Conservation (phyloP, 2,113 vertebrate genomes). For the Cottus gobio region DNA sequence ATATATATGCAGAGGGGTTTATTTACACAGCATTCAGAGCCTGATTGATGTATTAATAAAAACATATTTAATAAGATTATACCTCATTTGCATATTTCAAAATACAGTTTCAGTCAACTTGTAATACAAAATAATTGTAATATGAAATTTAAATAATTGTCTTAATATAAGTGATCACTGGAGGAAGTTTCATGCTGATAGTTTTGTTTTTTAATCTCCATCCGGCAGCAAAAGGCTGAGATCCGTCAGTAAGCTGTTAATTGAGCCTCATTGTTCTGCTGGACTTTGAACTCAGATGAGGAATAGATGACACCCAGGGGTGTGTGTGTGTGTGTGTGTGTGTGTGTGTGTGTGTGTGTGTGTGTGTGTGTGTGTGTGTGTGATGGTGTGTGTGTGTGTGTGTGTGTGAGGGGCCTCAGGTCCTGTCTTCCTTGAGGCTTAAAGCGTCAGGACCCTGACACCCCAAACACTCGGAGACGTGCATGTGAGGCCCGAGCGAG, state of each 20-base stretch:
- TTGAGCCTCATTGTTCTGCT: slow-evolving; percentile 77
- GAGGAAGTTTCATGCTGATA: background rate
- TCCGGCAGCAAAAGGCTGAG: slow-evolving; percentile 61
- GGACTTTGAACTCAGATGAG: slow-evolving; percentile 82
- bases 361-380: slow-evolving; percentile 26
- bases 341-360: slow-evolving; percentile 28
- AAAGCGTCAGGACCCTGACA: slow-evolving; percentile 69
- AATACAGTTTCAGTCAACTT: too few species aligned
- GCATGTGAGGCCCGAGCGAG: slow-evolving; percentile 69
- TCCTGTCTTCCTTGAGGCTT: slow-evolving; percentile 60
- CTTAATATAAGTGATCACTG: background rate
- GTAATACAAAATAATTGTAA: too few species aligned
- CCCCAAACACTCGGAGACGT: slow-evolving; percentile 67
- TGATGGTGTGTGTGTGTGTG: slow-evolving; percentile 30
- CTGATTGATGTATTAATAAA: too few species aligned
- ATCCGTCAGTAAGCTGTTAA: slow-evolving; percentile 82
- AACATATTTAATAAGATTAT: background rate
- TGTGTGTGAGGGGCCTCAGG: slow-evolving; percentile 45
- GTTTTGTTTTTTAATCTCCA: background rate
- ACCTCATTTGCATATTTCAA: background rate
- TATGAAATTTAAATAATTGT: too few species aligned
- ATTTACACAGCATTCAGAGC: too few species aligned
- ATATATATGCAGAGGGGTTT: too few species aligned
- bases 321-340: slow-evolving; percentile 39
- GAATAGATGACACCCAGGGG: slow-evolving; percentile 69